phyloP scores from a whole-genome alignment of 1,140 invertebrate species.

The Agrypnia vestita region DNA sequence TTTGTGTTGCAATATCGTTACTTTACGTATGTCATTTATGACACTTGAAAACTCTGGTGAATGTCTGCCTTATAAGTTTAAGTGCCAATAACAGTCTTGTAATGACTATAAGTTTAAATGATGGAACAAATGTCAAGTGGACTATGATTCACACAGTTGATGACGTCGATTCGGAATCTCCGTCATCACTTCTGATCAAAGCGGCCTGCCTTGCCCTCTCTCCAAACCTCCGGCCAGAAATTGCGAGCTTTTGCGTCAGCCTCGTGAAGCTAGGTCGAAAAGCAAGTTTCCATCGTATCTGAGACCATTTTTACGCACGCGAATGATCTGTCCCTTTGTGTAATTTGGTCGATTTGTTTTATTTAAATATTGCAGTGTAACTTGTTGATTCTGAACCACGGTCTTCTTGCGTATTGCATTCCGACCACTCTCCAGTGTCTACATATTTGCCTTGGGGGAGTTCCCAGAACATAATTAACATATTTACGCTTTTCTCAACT shows the following conservation, averaged over 20 bases:
- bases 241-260: too few species aligned
- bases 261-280: too few species aligned
- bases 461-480: constrained; percentile 8
- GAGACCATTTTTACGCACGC: too few species aligned
- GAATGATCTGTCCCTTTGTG: not conserved
- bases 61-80: not conserved
- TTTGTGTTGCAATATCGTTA: too few species aligned
- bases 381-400: not conserved
- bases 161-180: constrained; percentile 33
- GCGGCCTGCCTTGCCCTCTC: constrained; percentile 7
- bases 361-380: too few species aligned
- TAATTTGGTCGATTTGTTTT: not conserved
- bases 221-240: not conserved
- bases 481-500: not conserved
- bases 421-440: not conserved
- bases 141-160: constrained; percentile 12
- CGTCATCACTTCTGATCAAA: not conserved
- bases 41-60: too few species aligned
- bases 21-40: too few species aligned
- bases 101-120: not conserved
- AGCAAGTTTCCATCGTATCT: too few species aligned
- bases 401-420: constrained; percentile 18
- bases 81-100: constrained; percentile 4
- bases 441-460: constrained; percentile 7
- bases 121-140: constrained; percentile 13